Evolutionary conservation across 2,797 vertebrate genomes (phyloP).

Genomic region (Propithecus deckenii): DNA sequence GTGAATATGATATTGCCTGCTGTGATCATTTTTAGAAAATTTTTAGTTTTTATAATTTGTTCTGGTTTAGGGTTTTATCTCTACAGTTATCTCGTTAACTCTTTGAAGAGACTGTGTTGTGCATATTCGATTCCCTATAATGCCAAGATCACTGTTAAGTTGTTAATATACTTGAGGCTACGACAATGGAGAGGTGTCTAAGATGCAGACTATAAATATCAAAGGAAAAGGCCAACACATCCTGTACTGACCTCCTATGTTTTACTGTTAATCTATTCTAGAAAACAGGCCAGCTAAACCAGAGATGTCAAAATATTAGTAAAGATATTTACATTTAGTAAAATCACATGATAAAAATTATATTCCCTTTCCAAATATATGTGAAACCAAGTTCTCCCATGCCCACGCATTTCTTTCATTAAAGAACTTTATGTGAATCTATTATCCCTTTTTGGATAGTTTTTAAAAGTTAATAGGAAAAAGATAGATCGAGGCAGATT

Average conservation of each 20-base stretch:
- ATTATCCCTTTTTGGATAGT: not conserved
- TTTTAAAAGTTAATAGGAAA: slow-evolving; percentile 40
- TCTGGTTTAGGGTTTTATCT: not conserved
- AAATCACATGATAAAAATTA: not conserved
- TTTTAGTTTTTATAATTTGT: not conserved
- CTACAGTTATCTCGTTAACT: not conserved
- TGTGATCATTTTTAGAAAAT: not conserved
- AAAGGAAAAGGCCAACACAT: not conserved
- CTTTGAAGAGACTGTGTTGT: not conserved
- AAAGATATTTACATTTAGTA: not conserved
- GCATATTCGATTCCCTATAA: not conserved
- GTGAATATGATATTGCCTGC: not conserved
- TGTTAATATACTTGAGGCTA: not conserved
- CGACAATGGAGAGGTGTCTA: not conserved
- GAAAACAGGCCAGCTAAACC: not conserved
- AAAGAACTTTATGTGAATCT: not conserved
- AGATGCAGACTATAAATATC: not conserved
- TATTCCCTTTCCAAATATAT: not conserved
- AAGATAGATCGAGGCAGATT: slow-evolving; percentile 66
- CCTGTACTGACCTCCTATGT: not conserved
- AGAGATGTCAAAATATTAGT: not conserved
- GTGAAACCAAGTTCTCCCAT: not conserved
- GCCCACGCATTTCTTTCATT: not conserved
- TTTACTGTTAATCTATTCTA: not conserved
- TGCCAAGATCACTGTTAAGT: not conserved